Evolutionary conservation across 2,888 invertebrate species (phyloP).

Genomic region (Cantharis lateralis): DNA sequence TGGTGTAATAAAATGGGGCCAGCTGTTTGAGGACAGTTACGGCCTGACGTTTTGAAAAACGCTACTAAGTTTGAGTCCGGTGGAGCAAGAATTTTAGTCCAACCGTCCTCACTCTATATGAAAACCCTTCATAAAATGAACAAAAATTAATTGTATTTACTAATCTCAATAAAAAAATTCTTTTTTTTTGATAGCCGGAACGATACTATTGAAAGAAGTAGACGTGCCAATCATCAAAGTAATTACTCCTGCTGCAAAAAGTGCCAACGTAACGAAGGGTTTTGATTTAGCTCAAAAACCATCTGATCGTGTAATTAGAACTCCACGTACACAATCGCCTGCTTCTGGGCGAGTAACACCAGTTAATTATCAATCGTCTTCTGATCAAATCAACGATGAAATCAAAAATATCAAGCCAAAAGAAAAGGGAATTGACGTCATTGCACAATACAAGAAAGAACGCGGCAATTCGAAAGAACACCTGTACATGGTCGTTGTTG

Average conservation of each 20-base stretch:
- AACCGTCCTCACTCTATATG: too few relatives aligned
- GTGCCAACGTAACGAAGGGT: constrained; percentile 61
- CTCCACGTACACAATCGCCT: constrained; percentile 74
- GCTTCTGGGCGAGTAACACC: constrained; percentile 65
- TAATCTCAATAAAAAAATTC: background rate
- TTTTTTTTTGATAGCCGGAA: constrained; percentile 1
- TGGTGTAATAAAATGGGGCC: too few relatives aligned
- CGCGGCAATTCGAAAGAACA: constrained; percentile 82
- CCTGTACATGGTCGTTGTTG: constrained; percentile 90
- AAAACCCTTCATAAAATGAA: too few relatives aligned
- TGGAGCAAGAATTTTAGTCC: too few relatives aligned
- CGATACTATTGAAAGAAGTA: constrained; percentile 8
- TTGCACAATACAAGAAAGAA: constrained; percentile 70
- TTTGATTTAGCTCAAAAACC: constrained; percentile 59
- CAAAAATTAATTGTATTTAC: too few relatives aligned
- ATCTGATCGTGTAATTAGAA: constrained; percentile 48
- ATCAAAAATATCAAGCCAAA: constrained; percentile 53
- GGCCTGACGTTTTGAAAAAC: too few relatives aligned
- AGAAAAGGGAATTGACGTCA: constrained; percentile 64
- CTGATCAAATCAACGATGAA: constrained; percentile 29
- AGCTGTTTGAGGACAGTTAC: too few relatives aligned
- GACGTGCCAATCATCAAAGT: constrained; percentile 41
- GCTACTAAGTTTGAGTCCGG: too few relatives aligned
- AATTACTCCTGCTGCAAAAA: constrained; percentile 56
- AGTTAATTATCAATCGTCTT: constrained; percentile 32